These are phyloP conservation scores for Setipinna tenuifilis DNA, from an alignment of 2,797 vertebrate species.

Conservation along the genomic window DNA sequence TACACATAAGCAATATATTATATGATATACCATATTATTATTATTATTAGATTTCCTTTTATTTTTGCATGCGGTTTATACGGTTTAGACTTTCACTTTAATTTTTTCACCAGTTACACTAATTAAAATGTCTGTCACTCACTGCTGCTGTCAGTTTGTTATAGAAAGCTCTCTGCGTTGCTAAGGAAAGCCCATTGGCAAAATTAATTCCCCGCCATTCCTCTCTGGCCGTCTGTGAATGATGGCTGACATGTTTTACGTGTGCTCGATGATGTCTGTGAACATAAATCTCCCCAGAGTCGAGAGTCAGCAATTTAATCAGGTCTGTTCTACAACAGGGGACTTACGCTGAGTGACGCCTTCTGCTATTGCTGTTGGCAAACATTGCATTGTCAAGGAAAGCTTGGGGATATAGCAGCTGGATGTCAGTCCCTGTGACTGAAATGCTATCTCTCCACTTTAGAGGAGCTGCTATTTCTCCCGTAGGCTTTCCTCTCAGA, in stretches of 20 bases:
- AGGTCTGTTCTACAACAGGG: conserved; percentile 47
- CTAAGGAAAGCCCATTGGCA: not conserved
- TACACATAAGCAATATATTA: no score
- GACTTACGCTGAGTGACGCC: not conserved
- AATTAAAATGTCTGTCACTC: conserved; percentile 1
- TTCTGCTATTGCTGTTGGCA: not conserved
- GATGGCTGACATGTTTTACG: conserved; percentile 46
- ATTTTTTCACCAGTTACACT: not conserved
- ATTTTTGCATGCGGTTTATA: not conserved
- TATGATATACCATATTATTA: no score
- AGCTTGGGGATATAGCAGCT: not conserved
- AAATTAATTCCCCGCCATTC: not conserved
- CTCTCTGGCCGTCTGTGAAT: not conserved
- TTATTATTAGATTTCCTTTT: not conserved
- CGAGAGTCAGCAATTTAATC: conserved; percentile 48
- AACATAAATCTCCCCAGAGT: conserved; percentile 52
- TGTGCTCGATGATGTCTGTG: conserved; percentile 56
- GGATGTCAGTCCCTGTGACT: not conserved
- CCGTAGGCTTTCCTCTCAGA: not conserved
- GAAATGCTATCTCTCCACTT: not conserved
- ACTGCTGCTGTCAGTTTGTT: not conserved
- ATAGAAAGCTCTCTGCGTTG: not conserved
- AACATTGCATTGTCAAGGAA: not conserved
- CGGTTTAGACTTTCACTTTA: no score
- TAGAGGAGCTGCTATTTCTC: not conserved